Evolutionary conservation across 2,797 vertebrate genomes (phyloP).

Genomic region (Sebastes itinus): DNA sequence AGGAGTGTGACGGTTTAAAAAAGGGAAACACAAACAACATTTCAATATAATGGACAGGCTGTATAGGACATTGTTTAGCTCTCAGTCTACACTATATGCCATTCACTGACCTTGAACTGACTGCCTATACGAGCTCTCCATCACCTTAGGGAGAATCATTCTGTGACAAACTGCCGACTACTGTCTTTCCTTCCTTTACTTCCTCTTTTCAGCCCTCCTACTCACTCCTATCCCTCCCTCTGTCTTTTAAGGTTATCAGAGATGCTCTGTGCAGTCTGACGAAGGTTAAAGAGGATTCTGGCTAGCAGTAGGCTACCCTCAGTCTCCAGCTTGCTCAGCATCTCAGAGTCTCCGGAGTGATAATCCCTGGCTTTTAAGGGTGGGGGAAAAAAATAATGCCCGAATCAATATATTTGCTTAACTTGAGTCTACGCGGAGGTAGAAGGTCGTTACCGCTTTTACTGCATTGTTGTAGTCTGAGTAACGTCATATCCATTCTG

Average conservation of each 20-base stretch:
- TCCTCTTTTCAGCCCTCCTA: neutral
- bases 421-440: no score
- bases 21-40: slow-evolving; percentile 43
- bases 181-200: neutral
- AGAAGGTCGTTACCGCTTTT: no score
- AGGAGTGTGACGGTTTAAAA: slow-evolving; percentile 39
- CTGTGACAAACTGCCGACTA: slow-evolving; percentile 4
- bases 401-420: no score
- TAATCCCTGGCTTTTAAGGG: slow-evolving; percentile 24
- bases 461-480: no score
- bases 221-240: slow-evolving; percentile 24
- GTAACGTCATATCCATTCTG: no score
- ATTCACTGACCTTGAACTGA: slow-evolving; percentile 45
- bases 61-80: slow-evolving; percentile 7
- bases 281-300: slow-evolving; percentile 61
- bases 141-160: slow-evolving; percentile 1
- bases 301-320: slow-evolving; percentile 44
- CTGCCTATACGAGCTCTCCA: neutral
- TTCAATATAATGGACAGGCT: slow-evolving; percentile 36
- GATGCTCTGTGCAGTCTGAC: slow-evolving; percentile 64
- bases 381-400: no score
- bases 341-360: slow-evolving; percentile 34
- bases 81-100: neutral
- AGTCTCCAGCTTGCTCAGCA: slow-evolving; percentile 43
- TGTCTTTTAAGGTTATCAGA: slow-evolving; percentile 57